Conservation (phyloP, 2,888 invertebrate species). For the Aproaerema taeniolella region DNA sequence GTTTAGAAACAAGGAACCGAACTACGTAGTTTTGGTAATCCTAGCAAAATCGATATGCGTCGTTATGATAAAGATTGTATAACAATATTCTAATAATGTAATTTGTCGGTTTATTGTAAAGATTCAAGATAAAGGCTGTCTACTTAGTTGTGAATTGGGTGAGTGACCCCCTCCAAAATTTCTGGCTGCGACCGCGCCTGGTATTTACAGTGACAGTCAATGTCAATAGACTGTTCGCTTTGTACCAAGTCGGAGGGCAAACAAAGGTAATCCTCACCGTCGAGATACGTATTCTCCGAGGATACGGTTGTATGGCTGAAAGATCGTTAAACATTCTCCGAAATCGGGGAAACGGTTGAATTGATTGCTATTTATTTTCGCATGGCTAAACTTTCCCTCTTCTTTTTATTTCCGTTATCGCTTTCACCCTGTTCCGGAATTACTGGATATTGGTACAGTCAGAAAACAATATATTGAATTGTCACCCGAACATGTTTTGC, state of each 20-base stretch:
- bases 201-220: constrained; percentile 61
- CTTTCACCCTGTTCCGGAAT: constrained; percentile 3
- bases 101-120: no score
- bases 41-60: no score
- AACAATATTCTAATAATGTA: no score
- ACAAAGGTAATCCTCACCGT: constrained; percentile 50
- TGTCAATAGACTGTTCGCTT: constrained; percentile 69
- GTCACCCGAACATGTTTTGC: constrained; percentile 10
- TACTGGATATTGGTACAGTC: constrained; percentile 10
- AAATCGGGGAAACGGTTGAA: constrained; percentile 11
- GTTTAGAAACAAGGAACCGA: no score
- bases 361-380: constrained; percentile 17
- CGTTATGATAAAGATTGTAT: no score
- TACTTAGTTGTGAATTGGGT: no score
- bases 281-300: constrained; percentile 21
- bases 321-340: constrained; percentile 15
- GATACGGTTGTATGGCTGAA: constrained; percentile 18
- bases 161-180: no score
- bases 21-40: no score
- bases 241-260: constrained; percentile 58
- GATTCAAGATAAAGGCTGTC: no score
- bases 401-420: constrained; percentile 10
- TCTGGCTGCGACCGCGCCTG: no score
- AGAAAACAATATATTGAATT: constrained; percentile 10
- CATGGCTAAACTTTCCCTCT: constrained; percentile 12